Evolutionary conservation across 2,888 invertebrate genomes (phyloP), one percentile per base, ranked within the genome.

Genomic region (Sympetrum striolatum): DNA sequence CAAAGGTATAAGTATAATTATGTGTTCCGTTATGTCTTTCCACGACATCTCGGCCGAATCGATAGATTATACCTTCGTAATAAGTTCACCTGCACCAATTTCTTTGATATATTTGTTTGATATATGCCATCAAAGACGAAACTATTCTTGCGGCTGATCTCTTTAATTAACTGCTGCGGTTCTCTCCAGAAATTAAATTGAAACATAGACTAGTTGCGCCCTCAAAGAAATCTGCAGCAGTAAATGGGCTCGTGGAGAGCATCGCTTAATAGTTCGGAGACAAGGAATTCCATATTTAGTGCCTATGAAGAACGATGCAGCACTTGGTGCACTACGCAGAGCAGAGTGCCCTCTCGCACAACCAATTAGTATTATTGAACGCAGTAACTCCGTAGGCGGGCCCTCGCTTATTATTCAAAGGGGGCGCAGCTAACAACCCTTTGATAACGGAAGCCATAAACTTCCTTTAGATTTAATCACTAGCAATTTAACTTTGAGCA

Each of bases 371-470:
- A 31, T 73, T 73, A 73, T 73, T 73, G 31, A 73, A 73, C 64
- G 64, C n/a, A 64, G 22, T 25, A n/a, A 22, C n/a, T 64, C 73
- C 14, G 12, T 15, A 3, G 31, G 31, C 25, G 64, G n/a, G 8
- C 15, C 73, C 73, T 73, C 73, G 73, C 73, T 73, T 73, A 73
- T 73, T 73, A 73, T 73, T 73, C 73, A 73, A 25, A 31, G 73
- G 25, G 64, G 25, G 64, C 64, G 64, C 5, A 64, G 25, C 8
- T 64, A 73, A 73, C 14, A 73, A 10, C 86, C 86, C 60, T 86
- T 86, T 86, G 86, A 86, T 86, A 86, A 37, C 58, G 60, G 86
- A 86, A 58, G 86, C 86, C 86, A 64, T 86, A 86, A 86, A 86
- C 86, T 86, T 60, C 31, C 86, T 60, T 58, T 86, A 86, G 60